Evolutionary conservation across 35 echinoderm and acorn worm species (phyloP).

Genomic region (Apostichopus parvimensis): DNA sequence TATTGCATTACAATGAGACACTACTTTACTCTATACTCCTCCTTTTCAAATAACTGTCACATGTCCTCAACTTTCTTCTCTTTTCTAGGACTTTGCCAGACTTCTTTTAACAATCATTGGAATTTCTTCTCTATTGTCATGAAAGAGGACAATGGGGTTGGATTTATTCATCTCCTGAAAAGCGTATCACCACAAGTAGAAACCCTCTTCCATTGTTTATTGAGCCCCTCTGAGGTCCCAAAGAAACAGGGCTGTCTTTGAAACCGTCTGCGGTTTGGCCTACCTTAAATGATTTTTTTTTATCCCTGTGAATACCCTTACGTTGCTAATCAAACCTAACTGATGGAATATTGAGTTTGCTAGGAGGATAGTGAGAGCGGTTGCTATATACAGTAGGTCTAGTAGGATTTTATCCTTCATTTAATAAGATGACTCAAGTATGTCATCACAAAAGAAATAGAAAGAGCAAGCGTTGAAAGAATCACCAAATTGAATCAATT

Average conservation of each 20-base stretch:
- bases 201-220: not conserved
- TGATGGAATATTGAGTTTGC: not conserved
- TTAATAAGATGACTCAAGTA: not conserved
- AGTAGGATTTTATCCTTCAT: not conserved
- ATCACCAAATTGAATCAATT: not conserved
- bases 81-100: not conserved
- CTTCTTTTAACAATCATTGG: conserved; percentile 14
- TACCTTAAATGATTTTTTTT: not conserved
- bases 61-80: not conserved
- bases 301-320: not conserved
- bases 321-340: not conserved
- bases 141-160: conserved; percentile 7
- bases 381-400: not conserved
- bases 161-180: conserved; percentile 27
- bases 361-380: not conserved
- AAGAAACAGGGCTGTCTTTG: not conserved
- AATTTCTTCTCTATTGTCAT: conserved; percentile 18
- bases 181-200: not conserved
- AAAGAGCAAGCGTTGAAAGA: not conserved
- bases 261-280: conserved; percentile 1
- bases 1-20: no score
- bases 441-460: not conserved
- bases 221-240: not conserved
- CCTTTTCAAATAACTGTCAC: not conserved
- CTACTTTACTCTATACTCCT: no score